Evolutionary conservation across 2,113 vertebrate species (phyloP).

Genomic region (Martes martes): DNA sequence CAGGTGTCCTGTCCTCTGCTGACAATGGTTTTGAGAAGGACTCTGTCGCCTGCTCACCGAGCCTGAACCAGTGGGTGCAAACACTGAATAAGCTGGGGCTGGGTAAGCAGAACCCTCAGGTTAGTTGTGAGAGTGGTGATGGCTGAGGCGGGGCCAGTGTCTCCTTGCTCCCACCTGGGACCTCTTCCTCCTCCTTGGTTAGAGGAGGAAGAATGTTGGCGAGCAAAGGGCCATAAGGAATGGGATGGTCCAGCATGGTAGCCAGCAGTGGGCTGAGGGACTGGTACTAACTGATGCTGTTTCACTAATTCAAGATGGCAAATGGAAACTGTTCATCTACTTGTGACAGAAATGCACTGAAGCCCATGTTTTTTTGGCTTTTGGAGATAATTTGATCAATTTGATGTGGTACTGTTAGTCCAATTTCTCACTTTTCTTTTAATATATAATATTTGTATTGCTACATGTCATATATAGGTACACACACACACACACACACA

Average conservation of each 20-base stretch:
- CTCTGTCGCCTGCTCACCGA: neutral
- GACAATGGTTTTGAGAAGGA: neutral
- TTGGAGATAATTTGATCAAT: neutral
- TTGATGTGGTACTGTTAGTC: neutral
- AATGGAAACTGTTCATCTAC: neutral
- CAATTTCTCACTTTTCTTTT: neutral
- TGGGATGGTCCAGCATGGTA: neutral
- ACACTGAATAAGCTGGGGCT: neutral
- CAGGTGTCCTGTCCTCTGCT: neutral
- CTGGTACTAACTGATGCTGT: neutral
- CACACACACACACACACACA: neutral
- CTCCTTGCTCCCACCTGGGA: rapidly evolving
- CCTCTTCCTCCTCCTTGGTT: neutral
- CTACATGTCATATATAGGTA: neutral
- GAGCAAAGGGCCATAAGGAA: neutral
- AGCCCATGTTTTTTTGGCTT: neutral
- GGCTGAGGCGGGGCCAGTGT: rapidly evolving
- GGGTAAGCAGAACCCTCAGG: too few relatives aligned
- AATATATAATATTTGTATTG: neutral
- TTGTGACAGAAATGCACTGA: neutral
- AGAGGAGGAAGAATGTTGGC: neutral
- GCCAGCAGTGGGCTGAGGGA: neutral
- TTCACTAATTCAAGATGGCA: neutral
- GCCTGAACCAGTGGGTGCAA: neutral
- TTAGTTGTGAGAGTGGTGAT: too few relatives aligned